Evolutionary conservation across 2,113 vertebrate species (phyloP).

Genomic region (Xiphophorus maculatus): DNA sequence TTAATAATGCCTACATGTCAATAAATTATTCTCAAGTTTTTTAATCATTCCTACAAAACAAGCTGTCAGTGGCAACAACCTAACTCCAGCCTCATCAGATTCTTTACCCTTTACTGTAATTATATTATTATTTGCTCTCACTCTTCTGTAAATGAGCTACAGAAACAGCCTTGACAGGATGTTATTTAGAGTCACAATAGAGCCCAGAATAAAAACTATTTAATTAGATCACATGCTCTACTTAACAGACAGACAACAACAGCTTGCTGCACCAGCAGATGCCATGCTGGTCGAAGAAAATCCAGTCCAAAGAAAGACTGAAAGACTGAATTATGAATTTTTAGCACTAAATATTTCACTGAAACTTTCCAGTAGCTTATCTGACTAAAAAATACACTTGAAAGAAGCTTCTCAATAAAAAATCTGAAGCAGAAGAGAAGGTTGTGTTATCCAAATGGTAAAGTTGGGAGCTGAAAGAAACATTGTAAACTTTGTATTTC

Average conservation of each 20-base stretch:
- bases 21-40: background rate
- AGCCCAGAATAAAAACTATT: slow-evolving; percentile 22
- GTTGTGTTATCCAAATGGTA: background rate
- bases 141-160: slow-evolving; percentile 8
- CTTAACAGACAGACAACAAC: slow-evolving; percentile 43
- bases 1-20: too few relatives aligned
- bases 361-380: background rate
- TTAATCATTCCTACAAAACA: background rate
- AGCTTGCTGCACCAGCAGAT: slow-evolving; percentile 2
- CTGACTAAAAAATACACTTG: background rate
- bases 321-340: background rate
- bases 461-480: background rate
- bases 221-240: slow-evolving; percentile 62
- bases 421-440: background rate
- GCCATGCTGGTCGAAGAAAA: background rate
- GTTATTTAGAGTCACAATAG: slow-evolving; percentile 9
- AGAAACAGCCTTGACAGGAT: slow-evolving; percentile 1
- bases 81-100: slow-evolving; percentile 14
- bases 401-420: background rate
- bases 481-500: background rate
- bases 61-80: slow-evolving; percentile 30
- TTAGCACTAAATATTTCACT: background rate
- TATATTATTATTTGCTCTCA: slow-evolving; percentile 29
- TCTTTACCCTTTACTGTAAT: slow-evolving; percentile 19
- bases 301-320: background rate